Percentiles rank a stretch among this genome's conserved stretches.
Conservation (phyloP, 2,113 vertebrate genomes). For the Sigmodon hispidus region DNA sequence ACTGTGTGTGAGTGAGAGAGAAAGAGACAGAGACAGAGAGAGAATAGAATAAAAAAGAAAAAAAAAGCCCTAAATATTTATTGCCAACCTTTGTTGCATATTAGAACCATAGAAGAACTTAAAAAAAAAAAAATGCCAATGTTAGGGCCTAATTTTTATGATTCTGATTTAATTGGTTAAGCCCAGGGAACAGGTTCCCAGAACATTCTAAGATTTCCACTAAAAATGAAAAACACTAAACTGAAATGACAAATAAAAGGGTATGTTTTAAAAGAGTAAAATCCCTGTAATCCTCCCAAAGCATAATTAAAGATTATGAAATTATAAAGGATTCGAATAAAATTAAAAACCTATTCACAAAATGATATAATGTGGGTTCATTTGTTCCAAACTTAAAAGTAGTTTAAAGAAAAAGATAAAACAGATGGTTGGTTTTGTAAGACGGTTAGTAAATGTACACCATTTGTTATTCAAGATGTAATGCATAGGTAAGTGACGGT, state of each 20-base stretch:
- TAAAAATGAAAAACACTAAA: constrained; percentile 46
- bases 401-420: constrained; percentile 34
- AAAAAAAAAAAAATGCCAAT: background rate
- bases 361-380: constrained; percentile 15
- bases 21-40: too few relatives aligned
- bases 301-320: constrained; percentile 39
- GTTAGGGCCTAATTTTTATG: background rate
- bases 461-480: constrained; percentile 37
- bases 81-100: background rate
- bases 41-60: background rate
- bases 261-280: constrained; percentile 56
- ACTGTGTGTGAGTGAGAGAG: background rate
- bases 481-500: constrained; percentile 12
- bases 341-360: constrained; percentile 51
- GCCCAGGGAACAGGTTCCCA: background rate
- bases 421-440: constrained; percentile 22
- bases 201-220: constrained; percentile 17
- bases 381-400: constrained; percentile 38
- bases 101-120: background rate
- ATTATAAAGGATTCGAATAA: constrained; percentile 28
- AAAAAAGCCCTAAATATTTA: background rate
- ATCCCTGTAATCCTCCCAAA: constrained; percentile 32
- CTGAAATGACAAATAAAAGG: constrained; percentile 23
- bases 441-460: background rate
- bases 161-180: constrained; percentile 47